Conservation (phyloP, 2,113 vertebrate species). For the Grammomys dolichurus region DNA sequence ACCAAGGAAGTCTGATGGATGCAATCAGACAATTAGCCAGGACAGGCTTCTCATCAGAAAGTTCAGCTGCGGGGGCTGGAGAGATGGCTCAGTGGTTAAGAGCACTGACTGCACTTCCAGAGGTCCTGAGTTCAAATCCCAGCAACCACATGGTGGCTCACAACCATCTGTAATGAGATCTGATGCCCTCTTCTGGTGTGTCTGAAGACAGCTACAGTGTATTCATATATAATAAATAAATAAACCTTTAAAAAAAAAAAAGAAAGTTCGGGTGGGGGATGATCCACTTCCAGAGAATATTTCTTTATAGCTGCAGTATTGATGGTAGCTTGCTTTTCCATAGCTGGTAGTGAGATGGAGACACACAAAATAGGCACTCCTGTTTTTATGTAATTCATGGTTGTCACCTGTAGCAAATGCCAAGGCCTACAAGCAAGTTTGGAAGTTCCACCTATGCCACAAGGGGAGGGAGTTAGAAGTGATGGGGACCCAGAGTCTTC, state of each 20-base stretch:
- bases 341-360: background rate
- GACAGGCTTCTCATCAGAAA: background rate
- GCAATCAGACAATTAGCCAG: background rate
- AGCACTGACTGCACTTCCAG: too few species aligned
- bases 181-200: too few species aligned
- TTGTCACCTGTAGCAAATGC: rapidly evolving
- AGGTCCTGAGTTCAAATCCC: too few species aligned
- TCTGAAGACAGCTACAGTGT: too few species aligned
- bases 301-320: background rate
- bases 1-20: background rate
- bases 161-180: too few species aligned
- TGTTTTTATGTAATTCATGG: rapidly evolving
- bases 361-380: background rate
- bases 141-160: too few species aligned
- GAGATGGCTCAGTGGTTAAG: too few species aligned
- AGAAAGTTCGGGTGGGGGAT: background rate
- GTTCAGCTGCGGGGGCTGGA: background rate
- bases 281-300: background rate
- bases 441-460: rapidly evolving
- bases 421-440: background rate
- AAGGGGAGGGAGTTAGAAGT: background rate
- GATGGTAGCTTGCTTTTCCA: background rate
- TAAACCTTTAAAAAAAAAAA: too few species aligned
- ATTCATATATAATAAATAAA: too few species aligned
- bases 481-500: background rate